Evolutionary conservation across 2,888 invertebrate species (phyloP), one percentile per base, ranked within the genome.

Genomic region (Eumacrocentrus americanus): DNA sequence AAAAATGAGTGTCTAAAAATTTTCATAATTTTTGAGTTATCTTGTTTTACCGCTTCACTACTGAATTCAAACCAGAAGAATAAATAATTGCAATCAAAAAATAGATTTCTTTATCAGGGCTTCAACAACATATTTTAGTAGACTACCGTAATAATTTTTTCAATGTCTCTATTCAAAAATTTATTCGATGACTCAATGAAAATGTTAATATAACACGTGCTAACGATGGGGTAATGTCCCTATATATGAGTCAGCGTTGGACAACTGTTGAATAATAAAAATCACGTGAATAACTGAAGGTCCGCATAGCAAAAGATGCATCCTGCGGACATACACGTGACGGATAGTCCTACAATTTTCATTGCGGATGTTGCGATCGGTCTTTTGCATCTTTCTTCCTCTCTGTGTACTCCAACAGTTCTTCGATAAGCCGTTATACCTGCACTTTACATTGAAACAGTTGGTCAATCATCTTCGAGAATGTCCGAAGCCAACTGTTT

Each of bases 281-380:
- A 54, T 44, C 34, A 18, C 42, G 14, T 34, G 12, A 54, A 54
- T 42, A 29, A 54, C 54, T 54, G 29, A 29, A 12, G 25, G 44
- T 47, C 38, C 35, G 35, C 52, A 47, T 53, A 35, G 20, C 42
- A 52, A 58, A 23, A 58, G 22, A 35, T 53, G 37, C 59, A 59
- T 59, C 59, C 59, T 53, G 37, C 38, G 54, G 48, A 54, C 47
- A 53, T 59, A 48, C n/a, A n/a, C 59, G 59, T 59, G 59, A 59
- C 59, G 40, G 29, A 46, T 47, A 37, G 12, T 37, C 46, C 52
- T 25, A 52, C 38, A 59, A 59, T 59, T 53, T 59, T 53, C 38
- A 12, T 53, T 53, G 47, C 53, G 47, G 54, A 48, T 59, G n/a
- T n/a, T n/a, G n/a, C n/a, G n/a, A n/a, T n/a, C n/a, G n/a, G n/a